Evolutionary conservation across 2,888 invertebrate species (phyloP), one percentile per base, ranked within the genome.

Genomic region (Caenorhabditis sp.): DNA sequence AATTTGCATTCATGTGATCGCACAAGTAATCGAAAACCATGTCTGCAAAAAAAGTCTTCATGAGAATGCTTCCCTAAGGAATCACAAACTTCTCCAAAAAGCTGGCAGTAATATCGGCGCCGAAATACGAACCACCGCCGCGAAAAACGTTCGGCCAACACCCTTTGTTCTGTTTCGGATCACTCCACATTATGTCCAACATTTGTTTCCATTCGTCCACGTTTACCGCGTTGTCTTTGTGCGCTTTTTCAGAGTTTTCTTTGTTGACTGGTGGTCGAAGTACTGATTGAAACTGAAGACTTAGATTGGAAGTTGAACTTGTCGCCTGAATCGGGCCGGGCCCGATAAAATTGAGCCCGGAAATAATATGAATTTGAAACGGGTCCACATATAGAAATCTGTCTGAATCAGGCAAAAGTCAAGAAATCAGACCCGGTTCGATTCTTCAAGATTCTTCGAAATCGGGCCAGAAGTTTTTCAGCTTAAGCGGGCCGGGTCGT

Each of bases 151-250:
- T 94, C 1, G 94, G 93, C 75, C 92, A 91, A 86, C 94, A 94
- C 1, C 94, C 94, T 10, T 92, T 91, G 0, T 90, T 91, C 64
- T 92, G 91, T 69, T 88, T 93, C 0, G 95, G 95, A 89, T 95
- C 95, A 82, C 94, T 94, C 95, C 95, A 95, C 81, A 95, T 90
- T 43, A 95, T 92, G 88, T 95, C 95, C 87, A 95, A 92, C n/a
- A 95, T 92, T 94, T 94, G 94, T 89, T 93, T 93, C 94, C 94
- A 94, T 89, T 95, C 95, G 68, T 92, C 92, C 89, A 93, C 93
- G 88, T 93, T 93, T 83, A 84, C 84, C 37, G 76, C 72, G 43
- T 76, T 36, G 8, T 78, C 66, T 26, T 77, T 81, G 21, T 73
- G 65, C 26, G 66, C 59, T 19, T 86, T 83, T 78, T 92, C 69